phyloP scores from a whole-genome alignment of 2,113 vertebrate species.

The Coptodon rendalli region DNA sequence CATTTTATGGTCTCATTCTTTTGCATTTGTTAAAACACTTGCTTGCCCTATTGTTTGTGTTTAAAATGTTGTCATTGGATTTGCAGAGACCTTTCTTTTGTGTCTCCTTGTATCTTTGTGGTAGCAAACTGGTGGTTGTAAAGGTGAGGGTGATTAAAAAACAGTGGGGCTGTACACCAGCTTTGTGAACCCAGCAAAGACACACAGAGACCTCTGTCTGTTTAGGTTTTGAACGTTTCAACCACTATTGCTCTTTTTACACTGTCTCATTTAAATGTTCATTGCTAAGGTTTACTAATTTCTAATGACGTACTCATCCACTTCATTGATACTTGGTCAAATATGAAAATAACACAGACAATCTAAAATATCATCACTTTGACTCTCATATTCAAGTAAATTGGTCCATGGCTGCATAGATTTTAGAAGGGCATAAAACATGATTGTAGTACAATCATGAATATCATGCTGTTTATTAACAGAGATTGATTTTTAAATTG shows the following conservation, averaged over 20 bases:
- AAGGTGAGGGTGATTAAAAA: slow-evolving; percentile 87
- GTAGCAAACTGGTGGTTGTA: slow-evolving; percentile 89
- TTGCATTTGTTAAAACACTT: not conserved
- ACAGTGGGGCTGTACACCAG: slow-evolving; percentile 95
- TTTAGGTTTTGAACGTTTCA: not conserved
- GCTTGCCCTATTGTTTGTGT: not conserved
- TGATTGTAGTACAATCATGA: not conserved
- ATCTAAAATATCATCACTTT: not conserved
- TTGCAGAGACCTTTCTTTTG: not conserved
- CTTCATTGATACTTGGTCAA: not conserved
- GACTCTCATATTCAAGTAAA: not conserved
- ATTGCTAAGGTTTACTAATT: not conserved
- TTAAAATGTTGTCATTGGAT: not conserved
- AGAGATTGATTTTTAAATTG: not conserved
- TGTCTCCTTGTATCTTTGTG: not conserved
- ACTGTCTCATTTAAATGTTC: not conserved
- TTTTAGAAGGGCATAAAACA: not conserved
- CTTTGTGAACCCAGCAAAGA: slow-evolving; percentile 89
- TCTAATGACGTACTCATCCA: not conserved
- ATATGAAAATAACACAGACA: not conserved
- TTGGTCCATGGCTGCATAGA: not conserved
- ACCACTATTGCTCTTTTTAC: not conserved
- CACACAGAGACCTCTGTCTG: slow-evolving; percentile 49
- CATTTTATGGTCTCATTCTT: not conserved
- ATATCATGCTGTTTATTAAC: not conserved